Evolutionary conservation across 2,888 invertebrate species (phyloP).

Genomic region (Ochropleura leucogaster): DNA sequence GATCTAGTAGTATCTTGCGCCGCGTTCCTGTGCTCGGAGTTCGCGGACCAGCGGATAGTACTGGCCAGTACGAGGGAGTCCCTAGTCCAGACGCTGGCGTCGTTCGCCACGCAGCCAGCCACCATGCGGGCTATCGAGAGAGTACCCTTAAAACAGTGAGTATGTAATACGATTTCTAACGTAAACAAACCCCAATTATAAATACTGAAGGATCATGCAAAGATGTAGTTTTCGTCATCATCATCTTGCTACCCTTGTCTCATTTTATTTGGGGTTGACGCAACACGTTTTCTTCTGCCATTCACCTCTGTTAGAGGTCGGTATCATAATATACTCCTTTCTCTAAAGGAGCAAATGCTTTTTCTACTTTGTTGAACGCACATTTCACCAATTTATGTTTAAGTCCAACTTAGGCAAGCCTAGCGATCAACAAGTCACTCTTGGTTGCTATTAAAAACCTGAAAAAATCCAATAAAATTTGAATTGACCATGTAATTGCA

Average conservation of each 20-base stretch:
- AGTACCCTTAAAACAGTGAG: conserved; percentile 91
- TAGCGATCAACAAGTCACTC: background rate
- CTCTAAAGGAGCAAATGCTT: too few species aligned
- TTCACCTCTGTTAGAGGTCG: too few species aligned
- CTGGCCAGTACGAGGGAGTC: conserved; percentile 94
- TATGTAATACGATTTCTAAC: conserved; percentile 12
- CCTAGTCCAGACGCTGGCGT: conserved; percentile 94
- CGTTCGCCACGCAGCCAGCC: conserved; percentile 93
- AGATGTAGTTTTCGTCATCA: too few species aligned
- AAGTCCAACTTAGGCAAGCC: background rate
- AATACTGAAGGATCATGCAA: too few species aligned
- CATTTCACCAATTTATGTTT: background rate
- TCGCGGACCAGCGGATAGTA: conserved; percentile 94
- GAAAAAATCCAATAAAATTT: background rate
- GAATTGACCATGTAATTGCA: background rate
- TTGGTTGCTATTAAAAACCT: background rate
- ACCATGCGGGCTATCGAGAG: conserved; percentile 94
- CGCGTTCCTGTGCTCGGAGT: conserved; percentile 94
- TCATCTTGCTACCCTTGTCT: too few species aligned
- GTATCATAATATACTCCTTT: too few species aligned
- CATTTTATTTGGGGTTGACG: too few species aligned
- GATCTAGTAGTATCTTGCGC: conserved; percentile 92
- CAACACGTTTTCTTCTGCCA: too few species aligned
- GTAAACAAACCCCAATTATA: too few species aligned
- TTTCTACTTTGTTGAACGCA: background rate